phyloP scores from a whole-genome alignment of 2,797 vertebrate genomes.

The Merluccius polli region DNA sequence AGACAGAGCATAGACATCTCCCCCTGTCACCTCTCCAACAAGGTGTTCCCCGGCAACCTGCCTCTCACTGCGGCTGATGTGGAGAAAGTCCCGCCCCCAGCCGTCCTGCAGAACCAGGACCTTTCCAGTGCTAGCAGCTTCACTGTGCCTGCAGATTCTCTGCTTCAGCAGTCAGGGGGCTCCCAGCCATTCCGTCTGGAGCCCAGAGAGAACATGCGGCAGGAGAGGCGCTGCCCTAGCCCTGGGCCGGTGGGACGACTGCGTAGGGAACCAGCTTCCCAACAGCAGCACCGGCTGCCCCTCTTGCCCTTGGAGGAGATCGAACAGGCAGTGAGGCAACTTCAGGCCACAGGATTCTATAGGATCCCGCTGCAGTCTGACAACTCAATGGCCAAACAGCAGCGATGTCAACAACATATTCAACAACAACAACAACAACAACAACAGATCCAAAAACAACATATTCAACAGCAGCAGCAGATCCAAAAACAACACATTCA shows the following conservation, averaged over 20 bases:
- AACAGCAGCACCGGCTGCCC: conserved; percentile 79
- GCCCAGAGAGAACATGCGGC: conserved; percentile 76
- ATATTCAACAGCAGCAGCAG: conserved; percentile 73
- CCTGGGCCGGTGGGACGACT: conserved; percentile 76
- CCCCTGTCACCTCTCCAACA: conserved; percentile 71
- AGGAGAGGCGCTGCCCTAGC: conserved; percentile 75
- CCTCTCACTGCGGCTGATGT: conserved; percentile 78
- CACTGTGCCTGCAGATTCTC: conserved; percentile 77
- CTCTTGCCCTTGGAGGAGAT: conserved; percentile 84
- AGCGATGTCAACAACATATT: conserved; percentile 79
- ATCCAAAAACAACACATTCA: conserved; percentile 62
- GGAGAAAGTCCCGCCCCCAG: conserved; percentile 79
- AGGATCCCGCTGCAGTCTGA: conserved; percentile 86
- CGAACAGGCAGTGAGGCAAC: conserved; percentile 90
- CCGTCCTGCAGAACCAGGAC: conserved; percentile 90
- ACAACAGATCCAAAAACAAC: conserved; percentile 69
- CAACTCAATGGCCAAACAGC: conserved; percentile 77
- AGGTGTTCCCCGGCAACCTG: conserved; percentile 76
- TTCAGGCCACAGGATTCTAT: conserved; percentile 86
- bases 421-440: conserved; percentile 68
- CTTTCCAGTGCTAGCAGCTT: conserved; percentile 78
- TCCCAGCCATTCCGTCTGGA: conserved; percentile 79
- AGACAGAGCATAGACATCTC: conserved; percentile 80
- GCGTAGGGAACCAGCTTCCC: conserved; percentile 77
- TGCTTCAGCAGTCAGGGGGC: conserved; percentile 79